Conservation (phyloP, 2,113 vertebrate genomes). For the Copsychus sechellarum region DNA sequence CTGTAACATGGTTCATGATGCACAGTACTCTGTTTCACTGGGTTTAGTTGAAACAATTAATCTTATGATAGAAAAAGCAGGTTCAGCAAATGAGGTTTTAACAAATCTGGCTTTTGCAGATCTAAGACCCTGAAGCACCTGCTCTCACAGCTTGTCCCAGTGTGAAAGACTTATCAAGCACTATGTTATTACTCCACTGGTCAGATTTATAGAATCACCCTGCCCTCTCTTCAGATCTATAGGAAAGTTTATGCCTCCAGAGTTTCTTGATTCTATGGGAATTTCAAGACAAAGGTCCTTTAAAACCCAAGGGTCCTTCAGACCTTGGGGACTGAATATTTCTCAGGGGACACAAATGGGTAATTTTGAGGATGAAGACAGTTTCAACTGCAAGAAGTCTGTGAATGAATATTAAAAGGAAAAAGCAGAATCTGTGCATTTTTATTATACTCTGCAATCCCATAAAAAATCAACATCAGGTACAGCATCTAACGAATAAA, state of each 20-base stretch:
- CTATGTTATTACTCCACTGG: not conserved
- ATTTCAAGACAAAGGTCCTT: not conserved
- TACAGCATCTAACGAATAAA: not conserved
- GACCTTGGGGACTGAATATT: not conserved
- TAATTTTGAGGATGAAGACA: not conserved
- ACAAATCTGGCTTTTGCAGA: not conserved
- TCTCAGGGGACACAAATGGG: not conserved
- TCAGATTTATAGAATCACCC: not conserved
- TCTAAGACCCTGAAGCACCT: conserved; percentile 36
- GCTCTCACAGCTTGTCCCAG: not conserved
- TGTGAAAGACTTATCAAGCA: conserved; percentile 30
- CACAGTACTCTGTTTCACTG: not conserved
- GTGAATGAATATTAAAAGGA: not conserved
- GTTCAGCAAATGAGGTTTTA: conserved; percentile 43
- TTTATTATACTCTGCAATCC: not conserved
- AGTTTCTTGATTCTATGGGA: not conserved
- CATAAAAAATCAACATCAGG: not conserved
- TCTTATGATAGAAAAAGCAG: not conserved
- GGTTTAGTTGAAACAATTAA: conserved; percentile 13
- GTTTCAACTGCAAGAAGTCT: not conserved
- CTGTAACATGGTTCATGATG: not conserved
- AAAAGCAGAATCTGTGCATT: not conserved
- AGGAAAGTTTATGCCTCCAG: not conserved
- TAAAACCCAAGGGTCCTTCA: not conserved
- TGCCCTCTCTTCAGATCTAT: not conserved